Evolutionary conservation across 2,113 vertebrate species (phyloP), one percentile per base, ranked within the genome.

Genomic region (Scolopax mira): DNA sequence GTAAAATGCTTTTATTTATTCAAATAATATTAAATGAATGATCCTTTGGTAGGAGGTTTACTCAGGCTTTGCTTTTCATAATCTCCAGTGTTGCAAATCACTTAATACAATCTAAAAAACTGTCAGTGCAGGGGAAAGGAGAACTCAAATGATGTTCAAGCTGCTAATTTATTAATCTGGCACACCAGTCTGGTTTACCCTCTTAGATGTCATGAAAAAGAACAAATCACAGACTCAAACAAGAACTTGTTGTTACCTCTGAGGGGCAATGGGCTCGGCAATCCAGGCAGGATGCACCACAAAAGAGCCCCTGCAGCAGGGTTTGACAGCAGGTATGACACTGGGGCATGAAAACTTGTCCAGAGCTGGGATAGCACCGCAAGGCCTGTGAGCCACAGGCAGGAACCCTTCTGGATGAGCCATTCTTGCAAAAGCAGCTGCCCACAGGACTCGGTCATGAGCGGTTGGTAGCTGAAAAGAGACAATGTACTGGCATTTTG

Each of bases 161-260:
- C 22, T 70, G 30, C 44, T 89, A 15, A 72, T 79, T 51, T 61
- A 67, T 72, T 86, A 73, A 71, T 55, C 61, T 89, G 69, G 61
- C 77, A 90, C 13, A 51, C 14, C 69, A 89, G 70, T 7, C 52
- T 46, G 27, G 6, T 81, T 73, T 67, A 90, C 74, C 39, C 65
- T 48, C 37, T 42, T 51, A 62, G 46, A 5, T 46, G 57, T 7
- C 16, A 70, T 10, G 19, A 67, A 39, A 51, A 92, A 64, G 61
- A 62, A 44, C 44, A 75, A 75, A 87, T 42, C n/a, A 16, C 19
- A 78, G 69, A 67, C 18, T n/a, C 23, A 61, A 44, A 64, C 8
- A 70, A 31, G 25, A 69, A 49, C 30, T 82, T 48, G 22, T 33
- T 72, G 64, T 87, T 98, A 98, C 98, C 98, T 97, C 67, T 52